Conservation (phyloP, 2,797 vertebrate genomes). For the Ciconia nigra region DNA sequence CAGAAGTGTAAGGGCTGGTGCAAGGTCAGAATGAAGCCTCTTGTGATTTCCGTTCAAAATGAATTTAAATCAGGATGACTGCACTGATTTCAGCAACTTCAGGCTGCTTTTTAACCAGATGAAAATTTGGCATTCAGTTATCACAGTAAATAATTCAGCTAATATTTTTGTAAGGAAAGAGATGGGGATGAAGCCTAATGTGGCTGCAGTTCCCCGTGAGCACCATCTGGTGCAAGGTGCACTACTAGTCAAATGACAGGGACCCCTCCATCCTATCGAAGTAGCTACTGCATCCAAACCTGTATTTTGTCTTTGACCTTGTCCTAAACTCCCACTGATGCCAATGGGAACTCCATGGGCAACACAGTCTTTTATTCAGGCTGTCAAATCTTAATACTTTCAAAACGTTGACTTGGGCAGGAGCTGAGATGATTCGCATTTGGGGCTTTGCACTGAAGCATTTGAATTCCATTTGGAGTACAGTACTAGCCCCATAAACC, state of each 20-base stretch:
- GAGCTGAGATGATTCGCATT: neutral
- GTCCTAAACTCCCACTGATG: neutral
- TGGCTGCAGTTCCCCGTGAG: neutral
- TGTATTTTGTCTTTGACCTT: conserved; percentile 2
- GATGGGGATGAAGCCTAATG: neutral
- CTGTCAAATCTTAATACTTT: conserved; percentile 5
- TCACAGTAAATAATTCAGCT: conserved; percentile 12
- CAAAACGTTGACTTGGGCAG: neutral
- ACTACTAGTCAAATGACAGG: neutral
- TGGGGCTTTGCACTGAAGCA: neutral
- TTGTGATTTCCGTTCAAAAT: conserved; percentile 58
- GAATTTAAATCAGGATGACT: conserved; percentile 63
- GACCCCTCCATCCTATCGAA: neutral
- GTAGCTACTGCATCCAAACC: neutral
- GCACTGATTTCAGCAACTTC: conserved; percentile 49
- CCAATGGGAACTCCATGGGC: neutral
- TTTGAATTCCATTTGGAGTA: conserved; percentile 27
- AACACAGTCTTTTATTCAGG: neutral
- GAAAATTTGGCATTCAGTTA: neutral
- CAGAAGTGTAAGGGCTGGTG: conserved; percentile 39
- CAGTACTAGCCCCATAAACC: neutral
- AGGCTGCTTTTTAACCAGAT: neutral
- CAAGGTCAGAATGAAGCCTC: conserved; percentile 60
- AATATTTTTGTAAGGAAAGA: neutral
- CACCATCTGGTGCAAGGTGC: neutral